Percentiles rank a stretch among this genome's conserved stretches.
Evolutionary conservation across 35 echinoderm and acorn worm species (phyloP).

Genomic region (Antedon bifida): DNA sequence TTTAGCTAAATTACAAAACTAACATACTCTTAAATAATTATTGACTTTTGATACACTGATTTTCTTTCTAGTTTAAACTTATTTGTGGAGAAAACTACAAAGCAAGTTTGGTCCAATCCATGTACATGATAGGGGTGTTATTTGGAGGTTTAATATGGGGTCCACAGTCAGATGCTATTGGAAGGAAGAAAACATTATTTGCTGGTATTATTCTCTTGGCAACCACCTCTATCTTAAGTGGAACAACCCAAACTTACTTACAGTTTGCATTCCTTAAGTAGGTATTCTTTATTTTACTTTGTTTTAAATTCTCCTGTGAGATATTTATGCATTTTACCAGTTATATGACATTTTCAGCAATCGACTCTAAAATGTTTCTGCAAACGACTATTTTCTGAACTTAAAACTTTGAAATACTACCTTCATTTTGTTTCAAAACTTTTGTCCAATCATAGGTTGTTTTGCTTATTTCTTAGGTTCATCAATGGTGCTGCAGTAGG

Average conservation of each 20-base stretch:
- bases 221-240: not conserved
- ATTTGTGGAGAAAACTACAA: not conserved
- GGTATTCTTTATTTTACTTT: too few species aligned
- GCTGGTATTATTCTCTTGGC: not conserved
- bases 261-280: not conserved
- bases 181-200: not conserved
- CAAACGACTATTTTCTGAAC: too few species aligned
- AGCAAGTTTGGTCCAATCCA: not conserved
- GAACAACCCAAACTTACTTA: not conserved
- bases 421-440: too few species aligned
- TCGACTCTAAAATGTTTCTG: too few species aligned
- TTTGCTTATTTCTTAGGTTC: not conserved
- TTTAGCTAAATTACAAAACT: too few species aligned
- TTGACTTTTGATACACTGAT: not conserved
- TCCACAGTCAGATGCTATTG: not conserved
- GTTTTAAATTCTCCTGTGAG: too few species aligned
- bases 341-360: too few species aligned
- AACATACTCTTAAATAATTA: too few species aligned
- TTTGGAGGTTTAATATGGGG: not conserved
- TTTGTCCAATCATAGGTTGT: not conserved
- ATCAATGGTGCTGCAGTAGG: not conserved
- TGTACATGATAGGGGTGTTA: not conserved
- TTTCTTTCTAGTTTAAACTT: conserved; percentile 2
- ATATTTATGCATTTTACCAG: too few species aligned
- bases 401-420: too few species aligned